A percentile compares a stretch with the other conserved stretches of the same genome.
Evolutionary conservation across 30 jellyfish, hydroid and myxozoan genomes (phyloP).

Genomic region (Aurelia aurita complex sp. Pacific): DNA sequence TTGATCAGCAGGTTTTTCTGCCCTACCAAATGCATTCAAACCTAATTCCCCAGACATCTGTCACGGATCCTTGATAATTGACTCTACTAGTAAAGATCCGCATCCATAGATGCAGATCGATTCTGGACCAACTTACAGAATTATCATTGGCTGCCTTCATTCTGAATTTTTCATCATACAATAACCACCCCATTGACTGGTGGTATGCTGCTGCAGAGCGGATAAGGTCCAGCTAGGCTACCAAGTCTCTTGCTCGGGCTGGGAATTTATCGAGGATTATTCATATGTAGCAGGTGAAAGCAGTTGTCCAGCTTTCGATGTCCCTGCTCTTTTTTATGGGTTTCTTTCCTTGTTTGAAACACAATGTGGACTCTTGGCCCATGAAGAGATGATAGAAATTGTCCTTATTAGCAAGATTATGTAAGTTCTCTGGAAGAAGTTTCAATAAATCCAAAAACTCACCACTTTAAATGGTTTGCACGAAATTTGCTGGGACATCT

Average conservation of each 20-base stretch:
- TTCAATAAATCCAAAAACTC: no score
- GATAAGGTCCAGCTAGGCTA: constrained; percentile 7
- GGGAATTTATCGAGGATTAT: neutral
- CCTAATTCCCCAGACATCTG: no score
- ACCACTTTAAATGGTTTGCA: no score
- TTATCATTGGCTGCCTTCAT: constrained; percentile 26
- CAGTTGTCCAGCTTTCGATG: constrained; percentile 13
- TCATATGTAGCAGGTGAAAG: neutral
- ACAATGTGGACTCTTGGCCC: neutral
- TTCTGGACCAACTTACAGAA: neutral
- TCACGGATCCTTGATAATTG: no score
- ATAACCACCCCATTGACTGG: no score
- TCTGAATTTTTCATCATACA: neutral
- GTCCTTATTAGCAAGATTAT: no score
- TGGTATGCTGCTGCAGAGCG: neutral
- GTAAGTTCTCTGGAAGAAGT: no score
- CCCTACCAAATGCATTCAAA: no score
- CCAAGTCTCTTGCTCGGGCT: neutral
- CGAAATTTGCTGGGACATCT: no score
- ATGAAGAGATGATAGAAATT: no score
- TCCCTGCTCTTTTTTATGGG: neutral
- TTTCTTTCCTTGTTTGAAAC: neutral
- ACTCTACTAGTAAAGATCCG: neutral
- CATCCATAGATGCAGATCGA: neutral
- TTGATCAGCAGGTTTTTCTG: no score